These are phyloP conservation scores for Toxotes lorentzi DNA, from an alignment of 2,797 vertebrate species.

Conservation along the genomic window DNA sequence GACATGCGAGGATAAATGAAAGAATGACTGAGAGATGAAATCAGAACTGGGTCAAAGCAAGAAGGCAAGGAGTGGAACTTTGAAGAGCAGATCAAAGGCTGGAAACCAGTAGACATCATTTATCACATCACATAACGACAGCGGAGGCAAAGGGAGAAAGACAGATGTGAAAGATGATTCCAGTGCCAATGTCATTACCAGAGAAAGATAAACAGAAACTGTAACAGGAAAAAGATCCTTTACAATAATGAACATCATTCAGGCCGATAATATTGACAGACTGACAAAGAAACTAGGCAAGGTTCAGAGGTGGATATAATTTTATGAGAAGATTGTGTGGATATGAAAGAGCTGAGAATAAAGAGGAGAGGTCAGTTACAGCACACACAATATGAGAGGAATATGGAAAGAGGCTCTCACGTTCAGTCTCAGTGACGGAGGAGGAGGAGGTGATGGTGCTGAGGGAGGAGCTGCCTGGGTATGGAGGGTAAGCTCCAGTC, in stretches of 20 bases:
- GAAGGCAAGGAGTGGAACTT: conserved; percentile 2
- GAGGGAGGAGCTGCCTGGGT: conserved; percentile 91
- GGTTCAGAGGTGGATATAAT: conserved; percentile 11
- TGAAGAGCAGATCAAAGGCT: conserved; percentile 39
- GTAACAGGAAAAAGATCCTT: conserved; percentile 29
- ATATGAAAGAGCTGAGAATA: background rate
- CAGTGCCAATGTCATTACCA: background rate
- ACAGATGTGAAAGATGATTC: conserved; percentile 59
- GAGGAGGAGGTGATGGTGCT: conserved; percentile 94
- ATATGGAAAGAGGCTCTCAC: conserved; percentile 66
- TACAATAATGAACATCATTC: conserved; percentile 13
- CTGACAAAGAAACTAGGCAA: conserved; percentile 23
- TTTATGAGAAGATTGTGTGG: conserved; percentile 18
- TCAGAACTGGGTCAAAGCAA: conserved; percentile 25
- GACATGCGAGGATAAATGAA: background rate
- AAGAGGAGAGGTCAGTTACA: conserved; percentile 14
- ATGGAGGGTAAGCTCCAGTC: conserved; percentile 90
- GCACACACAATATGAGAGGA: background rate
- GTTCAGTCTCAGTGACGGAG: conserved; percentile 89
- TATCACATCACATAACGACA: conserved; percentile 38
- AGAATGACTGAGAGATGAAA: conserved; percentile 25
- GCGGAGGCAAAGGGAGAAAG: conserved; percentile 36
- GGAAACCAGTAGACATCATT: conserved; percentile 43
- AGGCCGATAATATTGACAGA: background rate
- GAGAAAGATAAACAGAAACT: conserved; percentile 29